These are phyloP conservation scores for Brachionus paranguensis DNA, from an alignment of 1,140 invertebrate genomes.

Conservation along the genomic window DNA sequence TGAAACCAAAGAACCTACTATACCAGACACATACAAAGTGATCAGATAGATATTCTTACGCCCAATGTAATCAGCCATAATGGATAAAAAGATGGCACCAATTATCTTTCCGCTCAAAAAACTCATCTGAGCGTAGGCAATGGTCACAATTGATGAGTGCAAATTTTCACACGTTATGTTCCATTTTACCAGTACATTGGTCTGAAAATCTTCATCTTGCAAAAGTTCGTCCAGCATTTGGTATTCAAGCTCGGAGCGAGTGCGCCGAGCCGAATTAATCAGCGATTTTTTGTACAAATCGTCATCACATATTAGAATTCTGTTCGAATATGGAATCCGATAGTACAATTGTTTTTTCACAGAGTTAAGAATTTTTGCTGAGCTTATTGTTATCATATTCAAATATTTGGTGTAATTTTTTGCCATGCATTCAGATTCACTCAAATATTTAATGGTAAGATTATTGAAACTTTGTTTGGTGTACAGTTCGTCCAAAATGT, in stretches of 20 bases:
- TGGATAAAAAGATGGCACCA: conserved; percentile 33
- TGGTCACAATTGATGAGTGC: background rate
- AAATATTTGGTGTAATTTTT: conserved; percentile 23
- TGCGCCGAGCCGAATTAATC: background rate
- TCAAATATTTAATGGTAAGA: conserved; percentile 12
- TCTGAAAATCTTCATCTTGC: conserved; percentile 1
- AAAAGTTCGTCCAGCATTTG: background rate
- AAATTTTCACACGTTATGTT: conserved; percentile 28
- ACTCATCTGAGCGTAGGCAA: conserved; percentile 36
- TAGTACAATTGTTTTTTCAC: conserved; percentile 13
- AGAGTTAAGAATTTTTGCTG: background rate
- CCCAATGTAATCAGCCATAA: conserved; percentile 23
- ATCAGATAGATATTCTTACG: conserved; percentile 14
- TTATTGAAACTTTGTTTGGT: background rate
- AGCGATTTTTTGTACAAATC: conserved; percentile 23
- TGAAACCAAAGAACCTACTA: conserved; percentile 19
- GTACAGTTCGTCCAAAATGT: background rate
- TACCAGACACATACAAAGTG: conserved; percentile 2
- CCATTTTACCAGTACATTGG: conserved; percentile 28
- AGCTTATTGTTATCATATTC: conserved; percentile 3
- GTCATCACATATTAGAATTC: background rate
- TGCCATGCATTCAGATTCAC: background rate
- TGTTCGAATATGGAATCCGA: conserved; percentile 6
- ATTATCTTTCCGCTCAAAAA: conserved; percentile 39
- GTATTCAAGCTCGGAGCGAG: background rate